Conservation (phyloP, 2,113 vertebrate genomes). For the Tor tambroides region DNA sequence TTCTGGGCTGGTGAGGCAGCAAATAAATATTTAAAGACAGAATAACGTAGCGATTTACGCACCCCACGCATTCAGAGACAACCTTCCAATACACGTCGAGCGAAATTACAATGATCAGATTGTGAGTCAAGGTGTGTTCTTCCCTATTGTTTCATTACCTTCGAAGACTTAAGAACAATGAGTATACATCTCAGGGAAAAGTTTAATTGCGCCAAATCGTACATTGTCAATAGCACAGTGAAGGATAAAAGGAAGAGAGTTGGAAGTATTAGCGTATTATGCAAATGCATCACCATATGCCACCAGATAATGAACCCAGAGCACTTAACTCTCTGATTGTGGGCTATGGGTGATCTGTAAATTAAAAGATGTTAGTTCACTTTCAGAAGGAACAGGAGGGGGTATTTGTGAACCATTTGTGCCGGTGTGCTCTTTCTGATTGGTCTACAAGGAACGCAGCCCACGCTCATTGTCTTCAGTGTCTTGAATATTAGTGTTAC, state of each 20-base stretch:
- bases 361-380: constrained; percentile 69
- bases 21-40: constrained; percentile 53
- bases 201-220: constrained; percentile 47
- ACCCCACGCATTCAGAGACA: constrained; percentile 1
- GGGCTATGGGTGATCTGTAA: constrained; percentile 73
- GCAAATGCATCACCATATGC: constrained; percentile 64
- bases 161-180: constrained; percentile 48
- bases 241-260: constrained; percentile 46
- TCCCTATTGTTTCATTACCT: constrained; percentile 42
- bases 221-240: constrained; percentile 45
- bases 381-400: constrained; percentile 62
- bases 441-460: constrained; percentile 67
- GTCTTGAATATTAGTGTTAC: not conserved
- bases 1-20: constrained; percentile 45
- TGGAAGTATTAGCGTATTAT: constrained; percentile 62
- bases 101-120: constrained; percentile 45
- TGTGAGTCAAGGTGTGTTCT: constrained; percentile 43
- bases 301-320: constrained; percentile 66
- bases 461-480: not conserved
- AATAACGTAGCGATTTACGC: not conserved
- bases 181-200: constrained; percentile 47
- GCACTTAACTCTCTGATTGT: constrained; percentile 75
- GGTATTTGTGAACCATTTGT: constrained; percentile 56
- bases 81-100: constrained; percentile 20
- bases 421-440: constrained; percentile 69